These are phyloP conservation scores for Arenicola marina DNA, from an alignment of 2,888 invertebrate genomes.

Conservation along the genomic window DNA sequence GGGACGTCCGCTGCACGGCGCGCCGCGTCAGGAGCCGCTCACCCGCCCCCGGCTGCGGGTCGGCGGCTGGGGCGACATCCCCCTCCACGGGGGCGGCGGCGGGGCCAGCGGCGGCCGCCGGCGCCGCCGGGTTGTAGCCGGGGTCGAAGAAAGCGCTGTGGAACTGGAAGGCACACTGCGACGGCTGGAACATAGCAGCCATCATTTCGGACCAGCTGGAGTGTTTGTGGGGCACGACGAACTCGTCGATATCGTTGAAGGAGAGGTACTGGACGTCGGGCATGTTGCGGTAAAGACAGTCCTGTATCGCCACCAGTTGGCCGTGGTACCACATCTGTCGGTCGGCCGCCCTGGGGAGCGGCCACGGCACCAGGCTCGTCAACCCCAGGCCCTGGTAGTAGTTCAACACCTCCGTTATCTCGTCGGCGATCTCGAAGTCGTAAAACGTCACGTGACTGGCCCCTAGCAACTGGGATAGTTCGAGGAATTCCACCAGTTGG, in stretches of 20 bases:
- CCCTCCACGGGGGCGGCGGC: too few relatives aligned
- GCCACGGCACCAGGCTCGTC: constrained; percentile 46
- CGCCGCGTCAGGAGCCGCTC: constrained; percentile 16
- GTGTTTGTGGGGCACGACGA: constrained; percentile 45
- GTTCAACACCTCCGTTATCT: constrained; percentile 38
- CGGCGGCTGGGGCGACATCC: not conserved
- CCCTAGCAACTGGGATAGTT: constrained; percentile 47
- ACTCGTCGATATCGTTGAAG: constrained; percentile 57
- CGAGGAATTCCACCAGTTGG: constrained; percentile 51
- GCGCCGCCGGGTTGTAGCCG: not conserved
- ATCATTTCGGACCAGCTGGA: constrained; percentile 21
- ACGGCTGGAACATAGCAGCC: constrained; percentile 6
- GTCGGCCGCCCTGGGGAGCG: constrained; percentile 34
- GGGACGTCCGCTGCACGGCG: constrained; percentile 15
- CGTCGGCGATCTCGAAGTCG: constrained; percentile 38
- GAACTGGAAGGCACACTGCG: constrained; percentile 47
- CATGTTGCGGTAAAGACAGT: constrained; percentile 57
- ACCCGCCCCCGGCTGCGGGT: not conserved
- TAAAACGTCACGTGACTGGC: constrained; percentile 49
- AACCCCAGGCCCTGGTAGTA: constrained; percentile 40
- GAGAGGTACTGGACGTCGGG: constrained; percentile 38
- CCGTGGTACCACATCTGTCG: constrained; percentile 53
- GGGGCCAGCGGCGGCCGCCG: too few relatives aligned
- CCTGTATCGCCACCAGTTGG: constrained; percentile 53
- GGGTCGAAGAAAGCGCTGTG: constrained; percentile 51